Evolutionary conservation across 2,797 vertebrate species (phyloP).

Genomic region (Buphagus erythrorhynchus): DNA sequence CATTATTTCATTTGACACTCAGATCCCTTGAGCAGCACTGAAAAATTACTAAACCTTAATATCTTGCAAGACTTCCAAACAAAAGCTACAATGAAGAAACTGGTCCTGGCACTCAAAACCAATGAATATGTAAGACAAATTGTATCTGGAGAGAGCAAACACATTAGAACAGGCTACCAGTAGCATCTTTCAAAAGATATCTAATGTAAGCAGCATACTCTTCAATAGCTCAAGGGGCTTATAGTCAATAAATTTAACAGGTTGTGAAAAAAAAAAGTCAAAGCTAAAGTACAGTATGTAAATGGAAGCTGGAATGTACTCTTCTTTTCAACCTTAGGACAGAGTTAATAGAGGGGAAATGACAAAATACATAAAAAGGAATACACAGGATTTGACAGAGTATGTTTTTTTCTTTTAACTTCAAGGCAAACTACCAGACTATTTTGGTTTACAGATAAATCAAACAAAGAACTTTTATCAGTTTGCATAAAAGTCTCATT

Average conservation of each 20-base stretch:
- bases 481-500: slow-evolving; percentile 58
- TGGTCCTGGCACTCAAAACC: slow-evolving; percentile 13
- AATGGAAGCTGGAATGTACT: slow-evolving; percentile 58
- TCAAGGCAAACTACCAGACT: slow-evolving; percentile 57
- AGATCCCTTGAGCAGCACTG: slow-evolving; percentile 40
- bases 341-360: slow-evolving; percentile 73
- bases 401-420: slow-evolving; percentile 45
- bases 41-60: slow-evolving; percentile 49
- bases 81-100: slow-evolving; percentile 29
- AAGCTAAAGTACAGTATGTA: slow-evolving; percentile 57
- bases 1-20: slow-evolving; percentile 47
- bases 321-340: slow-evolving; percentile 60
- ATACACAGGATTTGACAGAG: slow-evolving; percentile 55
- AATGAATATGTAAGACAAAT: slow-evolving; percentile 55
- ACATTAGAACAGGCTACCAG: slow-evolving; percentile 43
- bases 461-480: slow-evolving; percentile 48
- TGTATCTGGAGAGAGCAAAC: slow-evolving; percentile 55
- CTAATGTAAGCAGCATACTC: slow-evolving; percentile 23
- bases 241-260: slow-evolving; percentile 76
- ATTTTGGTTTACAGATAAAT: slow-evolving; percentile 59
- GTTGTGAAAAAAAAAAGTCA: slow-evolving; percentile 45
- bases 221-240: slow-evolving; percentile 64
- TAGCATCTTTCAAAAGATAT: slow-evolving; percentile 67
- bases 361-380: slow-evolving; percentile 62
- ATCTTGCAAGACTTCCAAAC: slow-evolving; percentile 48